A percentile compares a stretch with the other conserved stretches of the same genome.
Evolutionary conservation across 2,113 vertebrate genomes (phyloP).

Genomic region (Vulpes vulpes): DNA sequence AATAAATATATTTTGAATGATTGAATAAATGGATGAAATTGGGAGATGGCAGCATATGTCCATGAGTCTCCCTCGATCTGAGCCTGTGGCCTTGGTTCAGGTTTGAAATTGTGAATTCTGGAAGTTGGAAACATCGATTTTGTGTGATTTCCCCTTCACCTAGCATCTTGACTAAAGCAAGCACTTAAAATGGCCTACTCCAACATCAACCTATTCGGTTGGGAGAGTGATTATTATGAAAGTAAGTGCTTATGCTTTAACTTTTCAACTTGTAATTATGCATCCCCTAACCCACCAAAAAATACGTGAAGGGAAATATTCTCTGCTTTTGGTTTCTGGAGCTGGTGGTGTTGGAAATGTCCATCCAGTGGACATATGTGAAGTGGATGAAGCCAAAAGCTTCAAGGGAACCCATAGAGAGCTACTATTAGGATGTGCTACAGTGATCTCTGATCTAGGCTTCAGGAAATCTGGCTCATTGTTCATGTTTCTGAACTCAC

Average conservation of each 20-base stretch:
- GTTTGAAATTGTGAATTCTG: not conserved
- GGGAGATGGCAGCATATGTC: not conserved
- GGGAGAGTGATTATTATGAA: not conserved
- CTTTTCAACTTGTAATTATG: not conserved
- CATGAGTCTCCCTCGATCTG: not conserved
- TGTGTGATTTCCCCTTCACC: not conserved
- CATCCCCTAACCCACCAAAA: not conserved
- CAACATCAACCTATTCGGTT: not conserved
- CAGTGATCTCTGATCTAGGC: not conserved
- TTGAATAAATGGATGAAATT: not conserved
- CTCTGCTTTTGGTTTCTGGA: not conserved
- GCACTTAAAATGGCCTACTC: not conserved
- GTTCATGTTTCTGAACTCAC: not conserved
- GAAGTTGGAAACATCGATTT: not conserved
- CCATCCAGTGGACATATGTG: no score
- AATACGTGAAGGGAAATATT: not conserved
- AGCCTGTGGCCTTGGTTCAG: not conserved
- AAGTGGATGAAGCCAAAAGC: not conserved
- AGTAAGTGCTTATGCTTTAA: not conserved
- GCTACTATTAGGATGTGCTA: not conserved
- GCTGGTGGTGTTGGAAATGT: not conserved
- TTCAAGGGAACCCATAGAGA: not conserved
- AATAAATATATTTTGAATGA: not conserved
- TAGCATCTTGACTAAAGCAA: not conserved
- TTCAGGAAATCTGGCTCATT: not conserved